These are phyloP conservation scores for Gallinago paraguaiae DNA, from an alignment of 2,113 vertebrate species.

Conservation along the genomic window DNA sequence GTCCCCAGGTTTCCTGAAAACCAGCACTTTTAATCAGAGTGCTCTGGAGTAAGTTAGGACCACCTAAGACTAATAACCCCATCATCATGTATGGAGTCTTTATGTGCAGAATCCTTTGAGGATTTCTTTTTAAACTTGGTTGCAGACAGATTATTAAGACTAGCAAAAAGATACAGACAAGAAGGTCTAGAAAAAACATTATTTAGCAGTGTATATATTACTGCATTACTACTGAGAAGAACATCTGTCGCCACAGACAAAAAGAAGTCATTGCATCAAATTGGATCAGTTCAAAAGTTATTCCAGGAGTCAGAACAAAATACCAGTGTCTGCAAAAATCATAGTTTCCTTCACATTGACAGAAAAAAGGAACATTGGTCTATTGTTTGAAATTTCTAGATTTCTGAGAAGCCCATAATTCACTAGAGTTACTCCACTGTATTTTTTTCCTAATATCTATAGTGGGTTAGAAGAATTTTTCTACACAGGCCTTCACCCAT, in stretches of 20 bases:
- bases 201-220: background rate
- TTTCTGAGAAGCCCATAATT: background rate
- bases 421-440: background rate
- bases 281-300: background rate
- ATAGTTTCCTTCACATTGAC: background rate
- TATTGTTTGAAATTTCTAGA: background rate
- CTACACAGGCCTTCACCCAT: background rate
- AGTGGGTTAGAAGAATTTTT: background rate
- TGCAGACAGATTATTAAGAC: background rate
- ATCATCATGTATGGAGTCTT: background rate
- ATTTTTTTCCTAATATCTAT: background rate
- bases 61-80: background rate
- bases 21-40: background rate
- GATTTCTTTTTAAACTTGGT: background rate
- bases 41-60: background rate
- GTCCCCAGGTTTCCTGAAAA: background rate
- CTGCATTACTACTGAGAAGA: background rate
- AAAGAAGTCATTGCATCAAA: background rate
- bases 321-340: background rate
- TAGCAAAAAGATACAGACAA: background rate
- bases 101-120: background rate
- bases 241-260: background rate
- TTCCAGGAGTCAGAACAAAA: background rate
- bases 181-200: background rate
- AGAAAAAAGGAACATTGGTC: background rate